These are phyloP conservation scores for Myotis myotis DNA, from an alignment of 2,797 vertebrate genomes.

Conservation along the genomic window DNA sequence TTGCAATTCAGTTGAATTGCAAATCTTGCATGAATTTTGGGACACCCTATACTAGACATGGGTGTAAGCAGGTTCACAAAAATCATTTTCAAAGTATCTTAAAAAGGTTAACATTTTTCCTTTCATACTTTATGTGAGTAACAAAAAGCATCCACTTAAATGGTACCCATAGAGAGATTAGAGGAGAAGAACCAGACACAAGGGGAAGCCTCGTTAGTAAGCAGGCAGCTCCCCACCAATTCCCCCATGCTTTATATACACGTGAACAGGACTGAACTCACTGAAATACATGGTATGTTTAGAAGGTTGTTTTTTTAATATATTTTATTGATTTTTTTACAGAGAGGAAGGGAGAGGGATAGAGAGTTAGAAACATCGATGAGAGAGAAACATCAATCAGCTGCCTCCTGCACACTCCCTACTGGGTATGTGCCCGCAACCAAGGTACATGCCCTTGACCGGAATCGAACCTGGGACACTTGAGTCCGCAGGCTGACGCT, in stretches of 20 bases:
- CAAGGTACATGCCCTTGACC: too few relatives aligned
- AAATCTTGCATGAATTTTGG: too few relatives aligned
- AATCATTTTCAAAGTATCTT: conserved; percentile 55
- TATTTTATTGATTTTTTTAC: too few relatives aligned
- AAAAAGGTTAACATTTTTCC: neutral
- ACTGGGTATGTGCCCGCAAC: too few relatives aligned
- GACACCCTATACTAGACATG: neutral
- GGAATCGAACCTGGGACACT: too few relatives aligned
- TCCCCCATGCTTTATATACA: neutral
- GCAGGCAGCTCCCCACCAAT: neutral
- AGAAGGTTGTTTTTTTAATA: neutral
- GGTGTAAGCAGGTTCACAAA: conserved; percentile 53
- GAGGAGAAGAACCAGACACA: neutral
- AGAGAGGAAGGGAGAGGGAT: too few relatives aligned
- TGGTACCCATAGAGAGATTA: neutral
- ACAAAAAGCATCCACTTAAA: neutral
- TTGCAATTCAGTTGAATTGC: too few relatives aligned
- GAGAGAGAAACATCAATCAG: too few relatives aligned
- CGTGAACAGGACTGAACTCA: neutral
- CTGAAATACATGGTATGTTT: neutral
- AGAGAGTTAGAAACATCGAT: too few relatives aligned
- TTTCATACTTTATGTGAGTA: neutral
- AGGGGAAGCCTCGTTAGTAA: neutral
- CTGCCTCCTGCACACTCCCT: too few relatives aligned
- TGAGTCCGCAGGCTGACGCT: too few relatives aligned